phyloP scores from a whole-genome alignment of 1,140 invertebrate species.

The Drosophila dunni region DNA sequence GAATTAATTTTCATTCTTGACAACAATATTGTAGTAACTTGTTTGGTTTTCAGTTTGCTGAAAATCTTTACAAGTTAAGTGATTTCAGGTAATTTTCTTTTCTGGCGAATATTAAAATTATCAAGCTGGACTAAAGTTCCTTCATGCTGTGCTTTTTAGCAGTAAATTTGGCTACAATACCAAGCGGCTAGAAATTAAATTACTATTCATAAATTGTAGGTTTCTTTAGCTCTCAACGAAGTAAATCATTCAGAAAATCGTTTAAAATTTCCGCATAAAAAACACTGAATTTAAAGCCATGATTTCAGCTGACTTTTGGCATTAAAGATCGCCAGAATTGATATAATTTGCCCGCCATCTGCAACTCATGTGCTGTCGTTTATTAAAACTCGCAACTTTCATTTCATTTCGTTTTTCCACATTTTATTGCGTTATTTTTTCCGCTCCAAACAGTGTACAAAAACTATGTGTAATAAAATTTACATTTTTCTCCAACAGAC shows the following conservation, averaged over 20 bases:
- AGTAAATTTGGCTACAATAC: too few species aligned
- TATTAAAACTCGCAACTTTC: background rate
- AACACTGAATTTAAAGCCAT: background rate
- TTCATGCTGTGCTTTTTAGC: too few species aligned
- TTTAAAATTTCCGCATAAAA: too few species aligned
- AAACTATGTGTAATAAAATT: slow-evolving; percentile 19
- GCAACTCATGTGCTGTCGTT: slow-evolving; percentile 5
- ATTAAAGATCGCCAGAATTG: background rate
- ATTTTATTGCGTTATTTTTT: slow-evolving; percentile 24
- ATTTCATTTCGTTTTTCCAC: background rate
- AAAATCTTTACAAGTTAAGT: background rate
- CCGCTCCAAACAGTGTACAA: slow-evolving; percentile 1
- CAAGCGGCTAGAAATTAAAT: too few species aligned
- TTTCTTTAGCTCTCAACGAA: too few species aligned
- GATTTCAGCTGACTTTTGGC: background rate
- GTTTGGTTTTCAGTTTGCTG: background rate
- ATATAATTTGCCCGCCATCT: background rate
- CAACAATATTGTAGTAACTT: background rate
- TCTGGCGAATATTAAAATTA: background rate
- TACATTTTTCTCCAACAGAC: slow-evolving; percentile 5
- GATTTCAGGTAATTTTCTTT: too few species aligned
- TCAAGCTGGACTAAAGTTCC: too few species aligned
- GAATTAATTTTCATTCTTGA: background rate
- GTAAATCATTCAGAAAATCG: too few species aligned
- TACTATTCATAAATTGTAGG: too few species aligned